Evolutionary conservation across 2,113 vertebrate genomes (phyloP), one percentile per base, ranked within the genome.

Genomic region (Rhynchomys soricoides): DNA sequence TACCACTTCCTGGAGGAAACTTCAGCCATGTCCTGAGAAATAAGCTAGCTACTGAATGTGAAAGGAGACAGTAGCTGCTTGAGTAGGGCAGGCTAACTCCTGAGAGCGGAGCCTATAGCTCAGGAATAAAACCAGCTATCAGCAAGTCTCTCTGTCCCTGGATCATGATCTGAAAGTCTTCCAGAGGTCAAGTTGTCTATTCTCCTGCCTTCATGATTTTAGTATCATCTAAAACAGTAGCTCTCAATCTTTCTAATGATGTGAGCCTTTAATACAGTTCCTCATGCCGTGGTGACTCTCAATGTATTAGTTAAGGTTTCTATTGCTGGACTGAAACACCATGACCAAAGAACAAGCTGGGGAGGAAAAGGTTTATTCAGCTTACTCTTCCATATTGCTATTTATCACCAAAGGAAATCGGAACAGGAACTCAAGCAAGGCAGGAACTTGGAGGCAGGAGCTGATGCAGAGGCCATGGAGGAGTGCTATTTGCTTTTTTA

Each of bases 31-130:
- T 77, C 70, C 43, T 81, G 70, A 89, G 75, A 87, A 94, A 93
- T 37, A 40, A 93, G 52, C 86, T 95, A 94, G 97, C 75, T 94
- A 93, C 50, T 88, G 91, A 95, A 95, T 92, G 71, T n/a, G 43
- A 50, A 52, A 90, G 86, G 52, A 79, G 81, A 94, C 91, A 93
- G 94, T 78, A 43, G 81, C 29, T 85, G 74, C 66, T 88, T 86
- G n/a, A 45, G 89, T 52, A 77, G 89, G 88, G 57, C 13, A 22
- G 45, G 64, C 75, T 11, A 31, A 66, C 16, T 82, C 45, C 90
- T 87, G 91, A 97, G 93, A 95, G 85, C 7, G 0, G 4, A 87
- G 82, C 57, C 86, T 9, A 66, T 6, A 12, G 2, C 71, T 85
- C 90, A 92, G 64, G 74, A 92, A 45, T 48, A 81, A 91, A 96